Evolutionary conservation across 2,797 vertebrate species (phyloP), one percentile per base, ranked within the genome.

Genomic region (Streptopelia turtur): DNA sequence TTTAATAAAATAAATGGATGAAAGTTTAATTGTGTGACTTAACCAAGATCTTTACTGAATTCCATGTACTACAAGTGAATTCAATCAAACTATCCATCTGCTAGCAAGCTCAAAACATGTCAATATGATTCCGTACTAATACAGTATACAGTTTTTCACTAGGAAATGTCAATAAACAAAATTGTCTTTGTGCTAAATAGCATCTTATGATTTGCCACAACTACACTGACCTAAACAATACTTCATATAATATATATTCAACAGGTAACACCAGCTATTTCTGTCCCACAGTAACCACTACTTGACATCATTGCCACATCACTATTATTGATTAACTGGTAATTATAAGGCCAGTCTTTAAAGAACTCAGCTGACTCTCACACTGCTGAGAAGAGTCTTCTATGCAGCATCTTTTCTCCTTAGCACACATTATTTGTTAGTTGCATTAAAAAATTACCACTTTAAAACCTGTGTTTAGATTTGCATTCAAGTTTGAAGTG

Each of bases 71-170:
- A 18, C 3, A n/a, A 41, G 6, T 30, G 10, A 75, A 43, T 25
- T 50, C 76, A 74, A 30, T 63, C 68, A 33, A 10, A 10, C 35
- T 65, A 28, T 50, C 45, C 39, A 13, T 6, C n/a, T 80, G 35
- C 56, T 77, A 68, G 20, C 75, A 33, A 7, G 37, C 57, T 55
- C 37, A 4, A 14, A 13, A 35, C 23, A 1, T 0, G 13, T 20
- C 76, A 59, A 0, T 3, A 3, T 0, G 8, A 37, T 16, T 11
- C 4, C 1, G 0, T 3, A 8, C 10, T 18, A n/a, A 52, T 13
- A 57, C 17, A 14, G 45, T 50, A 25, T 0, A 21, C 13, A 30
- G 11, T 2, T 52, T 22, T 80, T 31, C 76, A 55, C 77, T 13
- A 43, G 71, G 41, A 37, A 45, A 47, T 28, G 50, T 25, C 55